Evolutionary conservation across 2,113 vertebrate genomes (phyloP), one percentile per base, ranked within the genome.

Genomic region (Mesoclemmys tuberculata): DNA sequence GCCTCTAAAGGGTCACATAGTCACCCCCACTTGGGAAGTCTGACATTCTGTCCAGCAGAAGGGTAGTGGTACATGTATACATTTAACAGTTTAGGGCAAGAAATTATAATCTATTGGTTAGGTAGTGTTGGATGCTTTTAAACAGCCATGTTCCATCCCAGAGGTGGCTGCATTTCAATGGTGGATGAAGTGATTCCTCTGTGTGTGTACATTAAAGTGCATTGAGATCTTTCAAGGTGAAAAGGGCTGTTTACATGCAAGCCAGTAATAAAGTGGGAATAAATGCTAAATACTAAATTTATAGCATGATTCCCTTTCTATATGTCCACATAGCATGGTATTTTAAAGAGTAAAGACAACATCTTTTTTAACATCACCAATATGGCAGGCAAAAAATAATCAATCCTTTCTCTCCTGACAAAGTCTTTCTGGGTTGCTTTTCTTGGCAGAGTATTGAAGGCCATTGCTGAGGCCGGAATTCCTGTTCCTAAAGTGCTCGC

Each of bases 401-500:
- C 64, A 21, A 44, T 83, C n/a, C 61, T 41, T 54, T 52, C 77
- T 80, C 5, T 79, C 82, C 83, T 88, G 31, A 89, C 54, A 58
- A 5, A 21, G 3, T 90, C 85, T 81, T 64, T 44, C 58, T 86
- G 61, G 3, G 61, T 77, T 85, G 24, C 96, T 97, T 91, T 0
- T 92, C 56, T 85, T 91, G 90, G 64, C 95, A 99, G 99, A 95
- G 13, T 99, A 31, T 95, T 99, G 97, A 99, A 98, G 95, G 98
- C 98, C 38, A 98, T 99, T 18, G 88, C 91, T 7, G 96, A 91
- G 12, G 95, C 96, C 51, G 98, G 98, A 12, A 91, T 99, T 87
- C 98, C 98, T 90, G 98, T 99, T 44, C 99, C 99, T 61, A 90
- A 94, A 82, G 98, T 98, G 61, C 95, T 98, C 54, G 94, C 96